Percentiles rank a stretch among this genome's conserved stretches.
These are phyloP conservation scores for Drosophila subquinaria DNA, from an alignment of 2,888 invertebrate species.

Conservation along the genomic window DNA sequence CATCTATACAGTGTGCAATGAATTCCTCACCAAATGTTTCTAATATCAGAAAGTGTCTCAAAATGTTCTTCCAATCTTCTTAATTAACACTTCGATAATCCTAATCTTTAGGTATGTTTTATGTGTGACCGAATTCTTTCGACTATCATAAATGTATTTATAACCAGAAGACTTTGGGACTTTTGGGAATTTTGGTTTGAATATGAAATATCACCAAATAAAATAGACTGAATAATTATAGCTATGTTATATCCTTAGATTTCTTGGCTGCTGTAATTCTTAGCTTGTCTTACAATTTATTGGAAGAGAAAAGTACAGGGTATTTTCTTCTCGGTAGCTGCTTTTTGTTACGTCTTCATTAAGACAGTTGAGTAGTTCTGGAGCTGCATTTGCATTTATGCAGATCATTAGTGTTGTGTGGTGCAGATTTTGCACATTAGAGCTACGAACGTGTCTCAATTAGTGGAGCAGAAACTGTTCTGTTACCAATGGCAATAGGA, in stretches of 20 bases:
- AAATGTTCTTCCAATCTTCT: not conserved
- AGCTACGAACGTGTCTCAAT: constrained; percentile 41
- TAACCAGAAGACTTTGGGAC: not conserved
- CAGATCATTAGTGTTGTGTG: constrained; percentile 31
- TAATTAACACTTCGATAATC: not conserved
- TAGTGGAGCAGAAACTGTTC: constrained; percentile 29
- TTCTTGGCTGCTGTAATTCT: not conserved
- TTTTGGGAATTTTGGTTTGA: not conserved
- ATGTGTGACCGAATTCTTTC: not conserved
- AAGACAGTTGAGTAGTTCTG: not conserved
- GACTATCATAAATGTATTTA: not conserved
- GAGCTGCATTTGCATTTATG: constrained; percentile 20
- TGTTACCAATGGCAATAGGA: constrained; percentile 4
- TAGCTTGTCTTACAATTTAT: not conserved
- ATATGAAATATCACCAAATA: not conserved
- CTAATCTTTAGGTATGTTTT: not conserved
- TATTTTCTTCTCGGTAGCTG: not conserved
- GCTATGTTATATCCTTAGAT: not conserved
- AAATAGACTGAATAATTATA: not conserved
- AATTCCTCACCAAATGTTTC: too few species aligned
- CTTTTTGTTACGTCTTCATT: not conserved
- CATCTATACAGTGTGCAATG: too few species aligned
- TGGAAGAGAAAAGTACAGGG: not conserved
- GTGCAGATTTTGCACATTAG: constrained; percentile 34
- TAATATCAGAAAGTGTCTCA: not conserved